Evolutionary conservation across 1,140 invertebrate species (phyloP), one percentile per base, ranked within the genome.

Genomic region (Drosophila ogumai): DNA sequence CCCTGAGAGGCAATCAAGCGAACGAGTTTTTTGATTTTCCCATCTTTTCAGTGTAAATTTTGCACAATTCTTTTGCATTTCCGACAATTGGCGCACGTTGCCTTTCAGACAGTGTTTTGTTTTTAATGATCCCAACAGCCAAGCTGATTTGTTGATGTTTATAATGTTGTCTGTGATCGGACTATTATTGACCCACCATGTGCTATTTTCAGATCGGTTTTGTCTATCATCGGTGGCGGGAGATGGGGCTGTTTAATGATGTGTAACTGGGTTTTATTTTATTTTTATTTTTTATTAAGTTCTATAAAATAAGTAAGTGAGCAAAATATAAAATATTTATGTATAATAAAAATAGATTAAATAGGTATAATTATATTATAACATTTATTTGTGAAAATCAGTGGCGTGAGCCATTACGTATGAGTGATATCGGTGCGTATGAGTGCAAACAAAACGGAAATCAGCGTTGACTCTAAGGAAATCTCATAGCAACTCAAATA

Each of bases 31-130:
- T 59, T 40, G 38, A 75, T 58, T 76, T 76, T 41, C 34, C 75
- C 25, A 47, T 25, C 63, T 67, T 49, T 67, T 75, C 74, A 56
- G 64, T 59, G 57, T 44, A 68, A 77, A 77, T 68, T 77, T 77
- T 59, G 38, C 64, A 77, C 73, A 68, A 68, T 77, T 68, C 55
- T 56, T 61, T 69, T 77, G 64, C 74, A 77, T 69, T 78, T 77
- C 64, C 49, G 64, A 78, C 84, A 79, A 82, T 80, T 80, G 82
- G 82, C 79, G 63, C 76, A 88, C 84, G 80, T 84, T 87, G 84
- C 79, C 57, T 55, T 75, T 71, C 68, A 81, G 66, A 77, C 61
- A 65, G 81, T 64, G 57, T 47, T 73, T 65, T 55, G 63, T 56
- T 72, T 75, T 74, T 74, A 85, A 85, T 86, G 79, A 46, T 52